These are phyloP conservation scores for Balaeniceps rex DNA, from an alignment of 2,113 vertebrate genomes.

Conservation along the genomic window DNA sequence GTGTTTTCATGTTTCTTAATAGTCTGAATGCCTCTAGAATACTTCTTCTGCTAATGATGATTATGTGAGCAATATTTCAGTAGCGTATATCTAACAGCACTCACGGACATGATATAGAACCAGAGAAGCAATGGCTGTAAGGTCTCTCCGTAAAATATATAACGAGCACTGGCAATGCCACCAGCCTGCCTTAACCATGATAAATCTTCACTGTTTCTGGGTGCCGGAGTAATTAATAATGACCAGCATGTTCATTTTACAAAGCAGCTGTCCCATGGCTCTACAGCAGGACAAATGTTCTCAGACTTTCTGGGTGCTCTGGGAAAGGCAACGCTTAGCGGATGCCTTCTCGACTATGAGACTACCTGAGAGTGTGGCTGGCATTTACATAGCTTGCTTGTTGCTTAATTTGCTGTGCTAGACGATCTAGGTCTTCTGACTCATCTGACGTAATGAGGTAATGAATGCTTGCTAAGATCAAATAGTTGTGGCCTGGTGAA, in stretches of 20 bases:
- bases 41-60: neutral
- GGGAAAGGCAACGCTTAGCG: neutral
- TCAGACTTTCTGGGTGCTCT: neutral
- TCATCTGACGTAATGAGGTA: neutral
- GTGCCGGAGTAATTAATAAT: neutral
- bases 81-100: neutral
- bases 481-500: neutral
- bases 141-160: neutral
- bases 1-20: neutral
- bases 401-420: neutral
- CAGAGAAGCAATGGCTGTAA: neutral
- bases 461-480: neutral
- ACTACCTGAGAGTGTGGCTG: neutral
- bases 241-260: neutral
- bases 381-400: neutral
- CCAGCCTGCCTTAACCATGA: neutral
- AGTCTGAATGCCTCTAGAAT: neutral
- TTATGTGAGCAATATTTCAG: neutral
- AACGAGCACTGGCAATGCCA: neutral
- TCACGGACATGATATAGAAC: neutral
- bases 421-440: neutral
- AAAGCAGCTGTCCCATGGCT: neutral
- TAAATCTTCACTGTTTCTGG: neutral
- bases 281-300: neutral
- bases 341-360: neutral